phyloP scores from a whole-genome alignment of 2,797 vertebrate species.

The Poecilia picta region DNA sequence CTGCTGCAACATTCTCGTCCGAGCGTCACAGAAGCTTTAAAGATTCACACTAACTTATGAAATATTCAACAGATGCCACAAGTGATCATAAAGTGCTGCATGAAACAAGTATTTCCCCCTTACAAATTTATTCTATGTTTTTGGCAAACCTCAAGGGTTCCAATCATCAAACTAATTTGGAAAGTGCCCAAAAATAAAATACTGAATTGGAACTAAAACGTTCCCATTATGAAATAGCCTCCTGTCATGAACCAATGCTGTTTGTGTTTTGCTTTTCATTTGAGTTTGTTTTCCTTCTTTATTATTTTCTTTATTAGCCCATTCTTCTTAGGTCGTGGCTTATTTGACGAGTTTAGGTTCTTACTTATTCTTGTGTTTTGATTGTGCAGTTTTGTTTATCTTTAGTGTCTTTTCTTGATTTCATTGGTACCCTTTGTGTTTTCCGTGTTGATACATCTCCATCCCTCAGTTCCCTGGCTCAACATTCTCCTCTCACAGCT shows the following conservation, averaged over 20 bases:
- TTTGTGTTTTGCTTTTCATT: background rate
- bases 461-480: no score
- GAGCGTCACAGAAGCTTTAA: slow-evolving; percentile 17
- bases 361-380: no score
- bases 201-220: background rate
- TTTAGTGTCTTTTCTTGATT: no score
- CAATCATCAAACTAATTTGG: background rate
- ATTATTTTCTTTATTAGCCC: background rate
- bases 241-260: background rate
- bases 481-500: no score
- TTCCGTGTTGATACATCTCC: no score
- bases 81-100: background rate
- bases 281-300: background rate
- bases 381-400: no score
- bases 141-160: background rate
- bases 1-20: background rate
- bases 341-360: background rate
- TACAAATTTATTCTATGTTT: background rate
- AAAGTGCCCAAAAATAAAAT: background rate
- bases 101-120: background rate
- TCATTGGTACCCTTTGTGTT: no score
- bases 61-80: background rate
- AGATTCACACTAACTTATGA: background rate
- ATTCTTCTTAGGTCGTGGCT: background rate
- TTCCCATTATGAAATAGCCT: background rate